These are phyloP conservation scores for Iguana delicatissima DNA, from an alignment of 2,797 vertebrate genomes.

Conservation along the genomic window DNA sequence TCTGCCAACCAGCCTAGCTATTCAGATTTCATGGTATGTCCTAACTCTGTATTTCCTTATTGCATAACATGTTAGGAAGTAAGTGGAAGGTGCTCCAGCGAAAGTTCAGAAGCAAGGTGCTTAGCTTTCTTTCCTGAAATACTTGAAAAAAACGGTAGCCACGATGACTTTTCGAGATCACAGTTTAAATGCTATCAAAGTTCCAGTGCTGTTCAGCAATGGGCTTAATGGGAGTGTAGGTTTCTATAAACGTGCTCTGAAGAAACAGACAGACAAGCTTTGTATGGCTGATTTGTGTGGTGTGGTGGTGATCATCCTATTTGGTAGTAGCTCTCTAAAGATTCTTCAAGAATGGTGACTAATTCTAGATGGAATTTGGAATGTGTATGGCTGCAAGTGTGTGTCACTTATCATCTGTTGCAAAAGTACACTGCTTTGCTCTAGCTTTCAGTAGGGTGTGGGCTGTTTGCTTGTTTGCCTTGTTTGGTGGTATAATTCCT, in stretches of 20 bases:
- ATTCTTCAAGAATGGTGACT: background rate
- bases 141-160: too few species aligned
- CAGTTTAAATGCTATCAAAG: background rate
- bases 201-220: background rate
- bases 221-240: background rate
- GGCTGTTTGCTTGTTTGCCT: too few species aligned
- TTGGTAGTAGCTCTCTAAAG: background rate
- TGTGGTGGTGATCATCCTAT: background rate
- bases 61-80: conserved; percentile 9
- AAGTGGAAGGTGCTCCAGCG: background rate
- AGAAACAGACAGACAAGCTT: background rate
- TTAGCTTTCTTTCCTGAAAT: background rate
- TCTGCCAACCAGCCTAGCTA: conserved; percentile 50
- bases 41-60: conserved; percentile 34
- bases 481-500: background rate
- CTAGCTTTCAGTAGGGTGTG: background rate
- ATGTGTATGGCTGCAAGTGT: background rate
- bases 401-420: background rate
- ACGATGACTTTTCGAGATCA: background rate
- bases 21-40: conserved; percentile 65
- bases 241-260: background rate
- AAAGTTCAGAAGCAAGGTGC: background rate
- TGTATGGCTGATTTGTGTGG: background rate
- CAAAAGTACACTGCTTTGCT: background rate
- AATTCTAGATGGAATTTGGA: background rate